Percentiles rank a stretch among this genome's conserved stretches.
Evolutionary conservation across 2,888 invertebrate species (phyloP).

Genomic region (Agrotis exclamationis): DNA sequence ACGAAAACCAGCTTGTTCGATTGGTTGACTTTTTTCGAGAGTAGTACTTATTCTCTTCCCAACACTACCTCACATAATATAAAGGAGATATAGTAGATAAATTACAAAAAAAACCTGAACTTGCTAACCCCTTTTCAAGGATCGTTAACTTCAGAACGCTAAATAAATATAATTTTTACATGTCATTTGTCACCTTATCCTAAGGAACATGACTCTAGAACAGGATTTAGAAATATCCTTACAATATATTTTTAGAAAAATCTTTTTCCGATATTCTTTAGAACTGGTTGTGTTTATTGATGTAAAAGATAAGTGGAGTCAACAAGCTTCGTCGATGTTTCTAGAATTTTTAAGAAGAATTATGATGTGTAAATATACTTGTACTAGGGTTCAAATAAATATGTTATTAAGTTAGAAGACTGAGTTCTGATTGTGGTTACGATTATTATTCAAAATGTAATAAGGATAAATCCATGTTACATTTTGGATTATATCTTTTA

Average conservation of each 20-base stretch:
- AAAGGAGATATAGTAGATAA: slow-evolving; percentile 24
- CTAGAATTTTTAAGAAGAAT: slow-evolving; percentile 11
- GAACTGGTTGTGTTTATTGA: slow-evolving; percentile 19
- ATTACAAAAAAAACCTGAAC: not conserved
- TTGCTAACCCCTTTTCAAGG: slow-evolving; percentile 26
- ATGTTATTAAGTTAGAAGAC: not conserved
- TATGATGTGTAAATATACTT: slow-evolving; percentile 7
- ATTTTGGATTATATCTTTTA: not conserved
- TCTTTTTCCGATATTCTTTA: slow-evolving; percentile 37
- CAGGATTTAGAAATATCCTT: slow-evolving; percentile 7
- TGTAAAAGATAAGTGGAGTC: slow-evolving; percentile 21
- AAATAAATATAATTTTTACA: slow-evolving; percentile 48
- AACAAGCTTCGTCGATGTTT: slow-evolving; percentile 16
- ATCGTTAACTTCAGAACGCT: slow-evolving; percentile 34
- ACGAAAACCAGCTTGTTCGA: too few relatives aligned
- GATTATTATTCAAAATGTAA: not conserved
- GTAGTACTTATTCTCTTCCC: too few relatives aligned
- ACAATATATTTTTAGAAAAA: slow-evolving; percentile 37
- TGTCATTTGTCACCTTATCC: slow-evolving; percentile 44
- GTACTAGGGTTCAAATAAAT: not conserved
- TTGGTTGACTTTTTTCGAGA: too few relatives aligned
- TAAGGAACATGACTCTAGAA: slow-evolving; percentile 11
- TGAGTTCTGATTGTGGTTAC: not conserved
- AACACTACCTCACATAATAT: slow-evolving; percentile 3
- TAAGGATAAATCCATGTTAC: not conserved